Evolutionary conservation across 2,888 invertebrate species (phyloP).

Genomic region (Lagria hirta): DNA sequence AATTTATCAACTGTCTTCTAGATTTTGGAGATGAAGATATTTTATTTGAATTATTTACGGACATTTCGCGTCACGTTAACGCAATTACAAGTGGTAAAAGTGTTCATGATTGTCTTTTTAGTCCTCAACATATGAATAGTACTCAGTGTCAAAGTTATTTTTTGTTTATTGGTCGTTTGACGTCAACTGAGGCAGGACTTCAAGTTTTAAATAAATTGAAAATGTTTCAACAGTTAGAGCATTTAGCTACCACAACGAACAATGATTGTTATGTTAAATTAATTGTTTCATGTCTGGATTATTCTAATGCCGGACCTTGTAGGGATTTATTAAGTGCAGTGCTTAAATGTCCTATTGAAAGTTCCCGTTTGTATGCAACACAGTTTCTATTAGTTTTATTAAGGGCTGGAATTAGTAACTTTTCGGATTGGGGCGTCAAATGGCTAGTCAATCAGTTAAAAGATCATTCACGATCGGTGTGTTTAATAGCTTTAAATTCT

Average conservation of each 20-base stretch:
- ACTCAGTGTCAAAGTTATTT: constrained; percentile 95
- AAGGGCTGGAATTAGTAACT: constrained; percentile 71
- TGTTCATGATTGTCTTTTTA: constrained; percentile 84
- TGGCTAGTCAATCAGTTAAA: constrained; percentile 81
- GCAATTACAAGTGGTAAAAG: constrained; percentile 73
- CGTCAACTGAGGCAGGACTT: constrained; percentile 69
- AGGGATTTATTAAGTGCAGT: constrained; percentile 56
- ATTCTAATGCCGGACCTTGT: constrained; percentile 72
- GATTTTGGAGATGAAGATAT: constrained; percentile 49
- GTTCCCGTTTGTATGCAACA: constrained; percentile 81
- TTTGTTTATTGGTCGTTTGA: constrained; percentile 86
- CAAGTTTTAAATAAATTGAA: constrained; percentile 72
- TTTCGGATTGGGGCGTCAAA: constrained; percentile 84
- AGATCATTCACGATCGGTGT: constrained; percentile 79
- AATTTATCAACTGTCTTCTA: constrained; percentile 74
- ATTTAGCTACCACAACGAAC: constrained; percentile 77
- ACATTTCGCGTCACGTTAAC: constrained; percentile 74
- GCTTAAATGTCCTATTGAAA: constrained; percentile 60
- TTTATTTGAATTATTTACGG: constrained; percentile 76
- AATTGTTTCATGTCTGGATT: constrained; percentile 89
- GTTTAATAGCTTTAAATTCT: constrained; percentile 76
- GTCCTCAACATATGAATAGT: constrained; percentile 83
- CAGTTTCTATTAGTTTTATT: constrained; percentile 87
- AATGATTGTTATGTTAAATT: constrained; percentile 93
- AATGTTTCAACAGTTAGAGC: constrained; percentile 76